Evolutionary conservation across 2,113 vertebrate genomes (phyloP).

Genomic region (Myodes glareolus): DNA sequence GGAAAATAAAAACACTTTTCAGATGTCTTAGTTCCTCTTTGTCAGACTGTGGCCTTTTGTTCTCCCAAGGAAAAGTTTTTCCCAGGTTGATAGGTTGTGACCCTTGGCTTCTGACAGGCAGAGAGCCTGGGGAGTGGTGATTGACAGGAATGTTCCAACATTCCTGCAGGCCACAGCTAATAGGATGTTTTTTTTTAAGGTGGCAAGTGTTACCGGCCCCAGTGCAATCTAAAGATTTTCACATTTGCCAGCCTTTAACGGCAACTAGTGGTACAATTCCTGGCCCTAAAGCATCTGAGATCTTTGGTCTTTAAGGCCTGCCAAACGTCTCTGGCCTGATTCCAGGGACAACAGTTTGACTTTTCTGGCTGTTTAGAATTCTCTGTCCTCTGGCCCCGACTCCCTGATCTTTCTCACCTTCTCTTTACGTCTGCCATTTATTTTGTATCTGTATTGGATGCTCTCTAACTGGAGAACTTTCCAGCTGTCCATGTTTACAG

Average conservation of each 20-base stretch:
- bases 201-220: not conserved
- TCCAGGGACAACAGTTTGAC: not conserved
- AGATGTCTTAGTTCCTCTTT: not conserved
- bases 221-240: not conserved
- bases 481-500: not conserved
- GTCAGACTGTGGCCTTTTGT: not conserved
- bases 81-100: not conserved
- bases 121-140: not conserved
- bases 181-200: not conserved
- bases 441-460: not conserved
- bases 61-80: not conserved
- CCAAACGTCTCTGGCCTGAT: not conserved
- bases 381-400: not conserved
- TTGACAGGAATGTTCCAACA: not conserved
- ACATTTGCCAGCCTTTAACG: not conserved
- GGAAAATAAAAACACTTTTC: conserved; percentile 9
- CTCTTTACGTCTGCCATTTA: not conserved
- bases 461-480: too few relatives aligned
- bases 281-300: not conserved
- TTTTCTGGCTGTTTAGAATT: not conserved
- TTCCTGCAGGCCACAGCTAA: not conserved
- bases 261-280: too few relatives aligned
- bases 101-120: not conserved
- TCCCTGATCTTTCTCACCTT: not conserved
- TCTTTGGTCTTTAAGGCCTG: not conserved